Base-by-base conservation (phyloP, 2,113 vertebrate genomes). In the Sinosuthora webbiana region DNA sequence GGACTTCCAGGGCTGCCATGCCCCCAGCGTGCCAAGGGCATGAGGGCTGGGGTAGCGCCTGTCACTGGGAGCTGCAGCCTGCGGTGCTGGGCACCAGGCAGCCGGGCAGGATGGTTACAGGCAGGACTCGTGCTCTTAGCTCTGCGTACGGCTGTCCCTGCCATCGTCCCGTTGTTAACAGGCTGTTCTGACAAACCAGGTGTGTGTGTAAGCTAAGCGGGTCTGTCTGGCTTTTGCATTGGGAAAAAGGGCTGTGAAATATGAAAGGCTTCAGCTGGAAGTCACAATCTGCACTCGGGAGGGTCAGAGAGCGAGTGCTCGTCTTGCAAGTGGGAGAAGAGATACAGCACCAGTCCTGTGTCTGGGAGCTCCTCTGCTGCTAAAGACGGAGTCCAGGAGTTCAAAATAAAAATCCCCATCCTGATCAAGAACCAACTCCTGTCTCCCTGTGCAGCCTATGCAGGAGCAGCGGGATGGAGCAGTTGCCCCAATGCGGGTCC, bases 401-500 rank as follows among this genome's bases (percentile, higher is more conserved):
- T 69, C 3, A 21, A 28, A 84, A 44, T 39, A 53, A 73, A 55
- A 45, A 19, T 13, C 17, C 30, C 21, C 1, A 1, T 18, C 4
- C 2, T 4, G 25, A 47, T 27, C 1, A 42, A 80, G 47, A n/a
- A 20, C 17, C 19, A 65, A 0, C 9, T 35, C 9, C n/a, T 27
- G 37, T 33, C 15, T 25, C 30, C 56, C 52, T 13, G 35, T 8
- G 52, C 9, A 10, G 37, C 53, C 89, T 4, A 1, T 0, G 2
- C 44, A 12, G 39, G 71, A 60, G 39, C 55, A 2, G 33, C 2
- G 12, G 49, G 25, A 18, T 2, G 5, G 55, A 47, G 87, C 41
- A 1, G 21, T 4, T 24, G 13, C 35, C 16, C 10, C 19, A 0
- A 10, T 0, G 2, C 1, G 0, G 57, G 25, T 13, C 39, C 1